Evolutionary conservation across 2,888 invertebrate species (phyloP).

Genomic region (Auanema sp.): DNA sequence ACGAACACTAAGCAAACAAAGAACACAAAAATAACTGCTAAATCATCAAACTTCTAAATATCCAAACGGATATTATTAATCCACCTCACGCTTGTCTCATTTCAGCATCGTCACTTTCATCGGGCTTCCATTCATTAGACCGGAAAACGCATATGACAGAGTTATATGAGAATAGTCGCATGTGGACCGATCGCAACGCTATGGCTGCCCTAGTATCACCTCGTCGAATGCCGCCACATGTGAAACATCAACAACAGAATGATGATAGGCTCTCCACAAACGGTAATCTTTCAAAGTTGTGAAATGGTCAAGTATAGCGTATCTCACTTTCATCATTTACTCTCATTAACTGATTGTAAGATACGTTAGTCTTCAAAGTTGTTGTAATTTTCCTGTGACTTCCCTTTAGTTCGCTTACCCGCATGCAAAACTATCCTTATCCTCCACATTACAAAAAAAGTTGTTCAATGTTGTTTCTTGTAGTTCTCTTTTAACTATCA

Average conservation of each 20-base stretch:
- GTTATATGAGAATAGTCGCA: constrained; percentile 26
- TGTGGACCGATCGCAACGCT: constrained; percentile 22
- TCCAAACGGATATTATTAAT: too few relatives aligned
- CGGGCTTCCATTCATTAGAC: constrained; percentile 53
- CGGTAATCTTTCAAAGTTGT: not conserved
- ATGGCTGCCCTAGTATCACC: constrained; percentile 35
- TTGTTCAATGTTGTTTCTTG: not conserved
- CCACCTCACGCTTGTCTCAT: not conserved
- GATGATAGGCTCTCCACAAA: not conserved
- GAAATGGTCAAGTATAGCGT: not conserved
- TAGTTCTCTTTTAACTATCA: constrained; percentile 6
- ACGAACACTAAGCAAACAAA: too few relatives aligned
- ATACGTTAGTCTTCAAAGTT: not conserved
- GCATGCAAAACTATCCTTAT: not conserved
- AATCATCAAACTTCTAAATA: too few relatives aligned
- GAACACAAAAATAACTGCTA: too few relatives aligned
- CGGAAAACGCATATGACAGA: constrained; percentile 48
- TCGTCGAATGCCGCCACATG: constrained; percentile 20
- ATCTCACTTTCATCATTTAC: too few relatives aligned
- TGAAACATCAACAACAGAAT: constrained; percentile 9
- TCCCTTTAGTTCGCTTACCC: not conserved
- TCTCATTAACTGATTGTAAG: too few relatives aligned
- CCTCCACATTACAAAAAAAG: not conserved
- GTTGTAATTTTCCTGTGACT: not conserved
- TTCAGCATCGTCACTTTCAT: constrained; percentile 16